Evolutionary conservation across 2,797 vertebrate species (phyloP), one percentile per base, ranked within the genome.

Genomic region (Rhinoraja longicauda): DNA sequence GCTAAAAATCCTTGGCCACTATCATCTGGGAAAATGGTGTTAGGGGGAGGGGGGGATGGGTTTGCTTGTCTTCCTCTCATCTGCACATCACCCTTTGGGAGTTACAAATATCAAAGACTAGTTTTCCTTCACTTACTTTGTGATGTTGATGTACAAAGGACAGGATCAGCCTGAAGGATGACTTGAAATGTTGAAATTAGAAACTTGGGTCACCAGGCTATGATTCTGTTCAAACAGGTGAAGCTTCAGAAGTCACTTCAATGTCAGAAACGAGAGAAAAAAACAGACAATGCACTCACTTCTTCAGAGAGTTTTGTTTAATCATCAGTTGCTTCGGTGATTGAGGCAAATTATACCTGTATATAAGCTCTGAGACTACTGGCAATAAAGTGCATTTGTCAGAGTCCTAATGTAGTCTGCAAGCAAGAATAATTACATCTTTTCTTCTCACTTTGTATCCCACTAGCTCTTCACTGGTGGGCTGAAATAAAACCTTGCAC

Each of bases 401-500:
- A 92, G 39, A 91, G 67, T 64, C 90, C 73, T 29, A 75, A 92
- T 75, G 67, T 92, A 26, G 67, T 75, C 90, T 57, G 90, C 45
- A 39, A 92, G 24, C 72, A 39, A 75, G 36, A 92, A 75, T 92
- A 92, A 92, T 92, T 75, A 92, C 90, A 75, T 92, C 90, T 92
- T 92, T 88, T 75, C 70, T 92, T 45, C 12, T 92, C 72, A 13
- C 36, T 92, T 53, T 92, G 70, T 92, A 92, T 92, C 13, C 13
- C 39, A 75, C 70, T n/a, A 92, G 75, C 39, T 92, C 90, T 39
- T 75, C 36, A 92, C 4, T 53, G 90, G 70, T 92, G 90, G 90
- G 39, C 90, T 92, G 67, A 92, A 92, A 92, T 92, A 75, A 92
- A 92, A 92, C 90, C 53, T 70, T 36, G n/a, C 70, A 73, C 90